Conservation (phyloP, 1,140 invertebrate species). For the Aphidius ervi region DNA sequence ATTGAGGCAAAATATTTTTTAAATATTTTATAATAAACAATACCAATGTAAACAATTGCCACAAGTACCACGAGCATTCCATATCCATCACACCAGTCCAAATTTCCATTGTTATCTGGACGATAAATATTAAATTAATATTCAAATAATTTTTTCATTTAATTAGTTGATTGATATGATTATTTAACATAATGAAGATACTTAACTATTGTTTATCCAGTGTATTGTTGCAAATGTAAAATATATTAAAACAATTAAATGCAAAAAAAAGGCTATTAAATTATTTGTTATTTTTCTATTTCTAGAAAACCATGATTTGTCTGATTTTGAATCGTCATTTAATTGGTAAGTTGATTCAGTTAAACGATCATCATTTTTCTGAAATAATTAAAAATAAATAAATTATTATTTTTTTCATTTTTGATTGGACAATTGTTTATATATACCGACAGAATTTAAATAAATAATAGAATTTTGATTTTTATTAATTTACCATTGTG, state of each 20-base stretch:
- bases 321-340: neutral
- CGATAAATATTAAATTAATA: constrained; percentile 21
- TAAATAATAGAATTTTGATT: constrained; percentile 21
- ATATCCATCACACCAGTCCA: constrained; percentile 65
- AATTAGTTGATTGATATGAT: neutral
- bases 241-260: constrained; percentile 12
- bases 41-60: constrained; percentile 57
- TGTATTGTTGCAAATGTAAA: constrained; percentile 14
- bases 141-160: neutral
- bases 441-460: constrained; percentile 16
- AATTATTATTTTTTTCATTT: neutral
- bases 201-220: constrained; percentile 16
- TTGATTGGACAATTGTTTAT: constrained; percentile 20
- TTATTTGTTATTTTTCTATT: neutral
- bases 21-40: constrained; percentile 65
- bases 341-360: neutral
- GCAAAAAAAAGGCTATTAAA: neutral
- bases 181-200: neutral
- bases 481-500: too few species aligned
- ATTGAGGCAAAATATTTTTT: constrained; percentile 57
- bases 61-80: constrained; percentile 69
- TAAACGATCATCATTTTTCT: neutral
- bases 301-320: constrained; percentile 3
- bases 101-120: constrained; percentile 33
- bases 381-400: neutral